These are phyloP conservation scores for Dasypogon diadema DNA, from an alignment of 2,888 invertebrate species.

Conservation along the genomic window DNA sequence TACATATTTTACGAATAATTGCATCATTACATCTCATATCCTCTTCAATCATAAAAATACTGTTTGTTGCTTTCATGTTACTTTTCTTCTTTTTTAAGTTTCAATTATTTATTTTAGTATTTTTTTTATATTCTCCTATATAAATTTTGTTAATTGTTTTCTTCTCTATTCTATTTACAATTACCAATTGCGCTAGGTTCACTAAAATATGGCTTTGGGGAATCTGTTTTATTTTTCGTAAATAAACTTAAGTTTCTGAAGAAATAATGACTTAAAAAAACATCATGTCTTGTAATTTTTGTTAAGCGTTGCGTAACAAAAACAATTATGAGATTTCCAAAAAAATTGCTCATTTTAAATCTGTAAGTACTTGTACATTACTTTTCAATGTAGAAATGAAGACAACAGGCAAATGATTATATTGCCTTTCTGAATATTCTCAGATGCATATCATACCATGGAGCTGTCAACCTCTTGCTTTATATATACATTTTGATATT, in stretches of 20 bases:
- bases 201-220: slow-evolving; percentile 64
- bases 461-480: no score
- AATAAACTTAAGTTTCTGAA: slow-evolving; percentile 19
- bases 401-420: no score
- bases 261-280: not conserved
- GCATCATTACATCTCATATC: slow-evolving; percentile 7
- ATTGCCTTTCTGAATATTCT: no score
- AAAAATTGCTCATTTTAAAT: no score
- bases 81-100: slow-evolving; percentile 37
- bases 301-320: no score
- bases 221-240: slow-evolving; percentile 50
- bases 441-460: no score
- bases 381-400: no score
- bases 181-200: slow-evolving; percentile 69
- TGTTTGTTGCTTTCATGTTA: slow-evolving; percentile 50
- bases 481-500: no score
- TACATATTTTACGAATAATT: slow-evolving; percentile 38
- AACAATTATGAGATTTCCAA: no score
- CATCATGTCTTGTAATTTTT: slow-evolving; percentile 24
- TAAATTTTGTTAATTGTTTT: slow-evolving; percentile 49
- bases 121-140: slow-evolving; percentile 43
- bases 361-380: no score
- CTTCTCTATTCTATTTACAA: slow-evolving; percentile 60
- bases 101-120: slow-evolving; percentile 41
- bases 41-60: slow-evolving; percentile 51